These are phyloP conservation scores for Montifringilla adamsi DNA, from an alignment of 2,113 vertebrate genomes.

Conservation along the genomic window DNA sequence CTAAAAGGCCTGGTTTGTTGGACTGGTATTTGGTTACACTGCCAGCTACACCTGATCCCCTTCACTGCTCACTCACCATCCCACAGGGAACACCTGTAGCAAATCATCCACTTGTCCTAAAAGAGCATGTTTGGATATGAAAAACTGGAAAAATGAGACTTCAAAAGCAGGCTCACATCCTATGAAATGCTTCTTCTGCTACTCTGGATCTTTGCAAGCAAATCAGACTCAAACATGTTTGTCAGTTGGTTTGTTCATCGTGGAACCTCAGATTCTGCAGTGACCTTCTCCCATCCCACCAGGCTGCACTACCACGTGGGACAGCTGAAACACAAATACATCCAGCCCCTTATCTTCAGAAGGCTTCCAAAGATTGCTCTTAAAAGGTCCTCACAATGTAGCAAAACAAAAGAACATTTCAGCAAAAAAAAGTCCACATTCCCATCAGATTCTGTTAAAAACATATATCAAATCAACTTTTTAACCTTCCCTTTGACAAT, in stretches of 20 bases:
- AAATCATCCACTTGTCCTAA: not conserved
- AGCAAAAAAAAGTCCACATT: not conserved
- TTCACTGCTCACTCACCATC: not conserved
- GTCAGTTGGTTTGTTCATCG: not conserved
- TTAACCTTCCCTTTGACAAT: not conserved
- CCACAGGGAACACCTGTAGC: not conserved
- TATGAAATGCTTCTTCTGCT: not conserved
- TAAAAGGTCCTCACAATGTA: not conserved
- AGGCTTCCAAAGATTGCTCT: not conserved
- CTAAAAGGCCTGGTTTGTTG: not conserved
- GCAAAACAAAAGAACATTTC: not conserved
- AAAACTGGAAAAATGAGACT: not conserved
- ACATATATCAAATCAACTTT: not conserved
- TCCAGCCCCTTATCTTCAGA: not conserved
- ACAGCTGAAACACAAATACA: not conserved
- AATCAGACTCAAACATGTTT: accelerated
- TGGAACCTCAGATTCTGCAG: not conserved
- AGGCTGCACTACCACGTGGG: not conserved
- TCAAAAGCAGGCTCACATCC: not conserved
- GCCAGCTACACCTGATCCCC: not conserved
- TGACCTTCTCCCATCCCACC: not conserved
- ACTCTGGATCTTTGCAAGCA: not conserved
- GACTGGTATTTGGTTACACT: not conserved
- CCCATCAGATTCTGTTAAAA: not conserved
- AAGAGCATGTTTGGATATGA: not conserved